phyloP scores from a whole-genome alignment of 2,888 invertebrate species.

The Diaphora mendica region DNA sequence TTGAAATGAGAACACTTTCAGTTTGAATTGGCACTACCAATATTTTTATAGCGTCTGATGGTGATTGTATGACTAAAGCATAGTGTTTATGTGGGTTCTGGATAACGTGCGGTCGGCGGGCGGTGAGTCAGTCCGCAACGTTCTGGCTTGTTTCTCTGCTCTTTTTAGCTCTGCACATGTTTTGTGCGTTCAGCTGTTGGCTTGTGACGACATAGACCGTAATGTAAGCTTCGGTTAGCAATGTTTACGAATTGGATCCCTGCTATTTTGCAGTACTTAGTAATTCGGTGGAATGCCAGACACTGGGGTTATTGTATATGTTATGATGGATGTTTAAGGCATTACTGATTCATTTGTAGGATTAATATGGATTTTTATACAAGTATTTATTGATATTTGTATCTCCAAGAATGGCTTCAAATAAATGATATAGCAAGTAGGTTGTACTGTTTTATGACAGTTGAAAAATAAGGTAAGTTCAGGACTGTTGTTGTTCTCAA shows the following conservation, averaged over 20 bases:
- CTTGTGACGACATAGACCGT: conserved; percentile 13
- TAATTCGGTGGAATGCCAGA: background rate
- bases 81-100: conserved; percentile 31
- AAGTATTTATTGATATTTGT: background rate
- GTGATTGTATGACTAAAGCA: conserved; percentile 34
- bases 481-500: background rate
- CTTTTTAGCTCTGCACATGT: conserved; percentile 24
- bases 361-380: background rate
- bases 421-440: too few relatives aligned
- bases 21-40: conserved; percentile 16
- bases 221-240: conserved; percentile 13
- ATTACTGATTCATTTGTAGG: background rate
- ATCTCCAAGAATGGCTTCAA: background rate
- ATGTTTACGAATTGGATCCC: conserved; percentile 15
- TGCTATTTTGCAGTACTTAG: conserved; percentile 2
- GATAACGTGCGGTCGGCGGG: conserved; percentile 26
- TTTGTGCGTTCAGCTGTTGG: conserved; percentile 17
- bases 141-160: conserved; percentile 36
- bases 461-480: too few relatives aligned
- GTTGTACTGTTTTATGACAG: too few relatives aligned
- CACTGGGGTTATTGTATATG: background rate
- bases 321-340: background rate
- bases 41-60: conserved; percentile 13
- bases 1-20: conserved; percentile 19
- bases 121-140: conserved; percentile 39